phyloP scores from a whole-genome alignment of 2,888 invertebrate species.

The Drosophila formosana region DNA sequence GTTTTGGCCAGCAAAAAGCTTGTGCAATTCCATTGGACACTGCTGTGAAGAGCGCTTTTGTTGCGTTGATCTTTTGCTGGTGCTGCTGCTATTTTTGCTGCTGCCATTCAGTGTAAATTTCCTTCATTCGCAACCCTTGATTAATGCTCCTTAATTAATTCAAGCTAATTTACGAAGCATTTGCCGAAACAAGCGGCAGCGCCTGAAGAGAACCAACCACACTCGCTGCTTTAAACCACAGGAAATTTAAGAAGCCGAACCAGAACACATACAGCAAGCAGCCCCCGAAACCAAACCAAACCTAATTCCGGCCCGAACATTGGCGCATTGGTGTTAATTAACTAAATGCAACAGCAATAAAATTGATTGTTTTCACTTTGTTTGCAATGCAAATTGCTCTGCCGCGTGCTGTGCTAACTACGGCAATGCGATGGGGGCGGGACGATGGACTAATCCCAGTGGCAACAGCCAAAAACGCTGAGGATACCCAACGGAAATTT shows the following conservation, averaged over 20 bases:
- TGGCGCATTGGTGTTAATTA: conserved; percentile 78
- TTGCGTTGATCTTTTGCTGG: conserved; percentile 63
- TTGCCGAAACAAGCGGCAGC: conserved; percentile 15
- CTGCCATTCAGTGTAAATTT: conserved; percentile 49
- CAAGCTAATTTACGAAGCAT: conserved; percentile 65
- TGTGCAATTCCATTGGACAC: conserved; percentile 44
- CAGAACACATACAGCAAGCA: background rate
- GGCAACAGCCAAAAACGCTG: conserved; percentile 57
- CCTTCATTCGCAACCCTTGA: conserved; percentile 65
- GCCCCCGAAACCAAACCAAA: background rate
- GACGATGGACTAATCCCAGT: conserved; percentile 12
- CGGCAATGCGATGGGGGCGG: conserved; percentile 1
- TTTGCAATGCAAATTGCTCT: conserved; percentile 79
- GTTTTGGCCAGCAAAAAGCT: conserved; percentile 46
- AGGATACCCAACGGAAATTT: conserved; percentile 69
- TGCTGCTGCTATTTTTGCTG: conserved; percentile 35
- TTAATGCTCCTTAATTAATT: conserved; percentile 81
- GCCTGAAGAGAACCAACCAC: background rate
- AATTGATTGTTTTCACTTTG: conserved; percentile 82
- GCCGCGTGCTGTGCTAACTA: conserved; percentile 47
- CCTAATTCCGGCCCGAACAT: conserved; percentile 24
- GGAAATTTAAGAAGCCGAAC: conserved; percentile 37
- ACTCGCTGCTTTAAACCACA: conserved; percentile 34
- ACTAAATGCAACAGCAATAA: conserved; percentile 81
- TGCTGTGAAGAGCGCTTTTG: conserved; percentile 31